These are phyloP conservation scores for Acrocyrtus sp. DNA, from an alignment of 2,888 invertebrate genomes.

Conservation along the genomic window DNA sequence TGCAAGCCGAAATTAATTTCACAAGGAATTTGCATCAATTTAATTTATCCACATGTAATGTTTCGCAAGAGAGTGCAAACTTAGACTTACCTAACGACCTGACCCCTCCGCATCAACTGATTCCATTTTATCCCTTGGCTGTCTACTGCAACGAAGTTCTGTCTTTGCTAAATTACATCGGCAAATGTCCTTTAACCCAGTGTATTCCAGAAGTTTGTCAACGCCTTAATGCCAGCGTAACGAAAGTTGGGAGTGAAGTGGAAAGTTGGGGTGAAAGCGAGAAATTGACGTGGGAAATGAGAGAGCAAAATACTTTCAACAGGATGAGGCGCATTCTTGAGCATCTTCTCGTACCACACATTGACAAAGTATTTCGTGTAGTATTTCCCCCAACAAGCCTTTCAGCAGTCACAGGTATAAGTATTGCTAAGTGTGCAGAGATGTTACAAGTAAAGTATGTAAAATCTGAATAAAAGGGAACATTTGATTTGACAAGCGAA, in stretches of 20 bases:
- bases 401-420: constrained; percentile 54
- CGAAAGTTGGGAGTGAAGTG: constrained; percentile 57
- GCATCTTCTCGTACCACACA: constrained; percentile 61
- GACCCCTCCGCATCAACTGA: constrained; percentile 55
- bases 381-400: constrained; percentile 58
- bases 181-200: constrained; percentile 57
- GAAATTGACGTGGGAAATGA: constrained; percentile 61
- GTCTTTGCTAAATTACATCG: constrained; percentile 55
- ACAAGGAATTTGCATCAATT: constrained; percentile 58
- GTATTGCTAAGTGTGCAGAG: constrained; percentile 58
- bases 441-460: constrained; percentile 57
- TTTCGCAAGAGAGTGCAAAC: constrained; percentile 49
- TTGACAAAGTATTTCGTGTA: constrained; percentile 59
- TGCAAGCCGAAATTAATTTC: constrained; percentile 60
- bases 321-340: constrained; percentile 59
- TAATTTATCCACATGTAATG: constrained; percentile 52
- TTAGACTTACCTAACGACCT: constrained; percentile 56
- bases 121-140: constrained; percentile 57
- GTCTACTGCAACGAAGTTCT: constrained; percentile 60
- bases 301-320: constrained; percentile 59
- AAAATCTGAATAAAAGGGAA: constrained; percentile 17
- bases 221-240: constrained; percentile 56
- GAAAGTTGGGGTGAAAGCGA: constrained; percentile 60
- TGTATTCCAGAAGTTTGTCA: constrained; percentile 43
- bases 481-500: too few species aligned